These are phyloP conservation scores for Fragum fragum DNA, from an alignment of 2,888 invertebrate species.

Conservation along the genomic window DNA sequence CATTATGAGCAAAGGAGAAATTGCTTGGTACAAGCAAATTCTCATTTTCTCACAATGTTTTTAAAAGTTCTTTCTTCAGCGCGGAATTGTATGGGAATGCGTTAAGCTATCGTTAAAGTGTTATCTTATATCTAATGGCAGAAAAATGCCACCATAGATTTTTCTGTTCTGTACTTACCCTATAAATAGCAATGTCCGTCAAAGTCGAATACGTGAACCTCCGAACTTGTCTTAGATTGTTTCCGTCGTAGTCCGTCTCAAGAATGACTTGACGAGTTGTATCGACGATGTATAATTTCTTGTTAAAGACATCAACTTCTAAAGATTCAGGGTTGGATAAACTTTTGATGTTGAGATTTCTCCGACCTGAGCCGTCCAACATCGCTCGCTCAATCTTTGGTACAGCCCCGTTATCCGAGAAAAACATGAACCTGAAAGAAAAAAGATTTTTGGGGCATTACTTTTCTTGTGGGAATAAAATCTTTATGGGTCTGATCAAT, in stretches of 20 bases:
- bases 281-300: constrained; percentile 43
- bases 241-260: constrained; percentile 30
- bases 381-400: constrained; percentile 51
- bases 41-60: too few species aligned
- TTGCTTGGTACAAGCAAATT: too few species aligned
- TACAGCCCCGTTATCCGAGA: constrained; percentile 43
- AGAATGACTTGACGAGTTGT: background rate
- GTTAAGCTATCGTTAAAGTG: too few species aligned
- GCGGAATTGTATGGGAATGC: too few species aligned
- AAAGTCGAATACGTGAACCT: constrained; percentile 18
- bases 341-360: background rate
- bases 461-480: too few species aligned
- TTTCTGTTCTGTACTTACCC: constrained; percentile 40
- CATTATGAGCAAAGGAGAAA: too few species aligned
- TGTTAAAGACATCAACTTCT: constrained; percentile 23
- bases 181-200: constrained; percentile 36
- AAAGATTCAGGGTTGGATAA: constrained; percentile 27
- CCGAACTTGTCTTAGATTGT: background rate
- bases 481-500: too few species aligned
- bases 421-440: constrained; percentile 39
- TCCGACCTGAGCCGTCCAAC: constrained; percentile 17
- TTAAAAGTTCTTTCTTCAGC: too few species aligned
- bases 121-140: too few species aligned
- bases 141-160: too few species aligned
- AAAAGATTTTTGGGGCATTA: too few species aligned